phyloP scores from a whole-genome alignment of 2,113 vertebrate species.

The Sclerurus mexicanus region DNA sequence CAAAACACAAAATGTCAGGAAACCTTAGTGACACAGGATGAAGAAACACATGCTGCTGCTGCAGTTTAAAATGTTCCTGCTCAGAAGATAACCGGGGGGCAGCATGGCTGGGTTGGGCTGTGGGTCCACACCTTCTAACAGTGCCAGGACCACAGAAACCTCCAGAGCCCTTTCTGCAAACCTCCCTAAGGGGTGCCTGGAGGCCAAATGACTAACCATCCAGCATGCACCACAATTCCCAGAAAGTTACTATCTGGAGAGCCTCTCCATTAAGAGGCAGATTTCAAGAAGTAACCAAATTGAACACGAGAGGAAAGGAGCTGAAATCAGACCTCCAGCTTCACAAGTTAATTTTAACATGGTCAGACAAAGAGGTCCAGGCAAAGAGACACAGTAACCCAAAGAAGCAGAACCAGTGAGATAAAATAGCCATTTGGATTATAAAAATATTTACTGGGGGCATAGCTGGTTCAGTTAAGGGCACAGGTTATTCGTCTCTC shows the following conservation, averaged over 20 bases:
- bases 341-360: background rate
- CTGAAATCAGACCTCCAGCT: background rate
- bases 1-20: conserved; percentile 48
- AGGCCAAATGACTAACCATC: conserved; percentile 18
- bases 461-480: background rate
- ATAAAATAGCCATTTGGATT: background rate
- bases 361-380: background rate
- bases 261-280: background rate
- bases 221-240: conserved; percentile 32
- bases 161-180: background rate
- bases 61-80: conserved; percentile 27
- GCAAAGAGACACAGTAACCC: background rate
- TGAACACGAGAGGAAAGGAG: background rate
- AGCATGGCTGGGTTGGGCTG: background rate
- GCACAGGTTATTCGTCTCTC: background rate
- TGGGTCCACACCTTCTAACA: background rate
- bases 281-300: conserved; percentile 1
- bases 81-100: background rate
- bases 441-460: background rate
- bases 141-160: background rate
- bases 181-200: background rate
- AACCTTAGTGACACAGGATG: conserved; percentile 40
- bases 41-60: background rate
- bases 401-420: background rate
- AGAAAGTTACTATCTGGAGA: conserved; percentile 45